Base-by-base conservation (phyloP, 2,797 vertebrate species). In the Eurystomus glaucurus region DNA sequence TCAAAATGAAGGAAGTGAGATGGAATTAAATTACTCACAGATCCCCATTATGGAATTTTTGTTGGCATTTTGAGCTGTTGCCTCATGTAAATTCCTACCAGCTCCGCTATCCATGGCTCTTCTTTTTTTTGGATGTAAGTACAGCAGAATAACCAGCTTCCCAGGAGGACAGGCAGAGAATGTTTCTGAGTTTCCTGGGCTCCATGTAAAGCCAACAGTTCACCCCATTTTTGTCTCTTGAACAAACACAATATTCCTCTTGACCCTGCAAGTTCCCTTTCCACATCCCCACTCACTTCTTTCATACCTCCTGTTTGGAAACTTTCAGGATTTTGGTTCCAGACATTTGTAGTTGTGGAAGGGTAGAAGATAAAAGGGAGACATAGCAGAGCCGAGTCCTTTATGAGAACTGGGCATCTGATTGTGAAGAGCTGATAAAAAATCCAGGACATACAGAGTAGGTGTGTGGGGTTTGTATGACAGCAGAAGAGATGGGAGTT, bases 331-430 rank as follows among this genome's bases (percentile, higher is more conserved):
- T 35, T 92, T 79, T 55, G 8, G 1, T 62, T 62, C 51, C 62
- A 19, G 7, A 8, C 37, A 7, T 0, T 4, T 7, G 8, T 74
- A 45, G 55, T 6, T 74, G 55, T 71, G 65, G 54, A 71, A 84
- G 33, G 11, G 14, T 20, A 45, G 58, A 37, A 57, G 16, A 64
- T 41, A 41, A 66, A 88, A 64, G 5, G 33, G 5, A 46, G 35
- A 2, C 35, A 31, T 64, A 16, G 22, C 21, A 58, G 41, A 83
- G 48, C 12, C 0, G 0, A 68, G 35, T 57, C 31, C 25, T 79
- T 54, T 45, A 3, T 39, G 65, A 75, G 46, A 70, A 11, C 10
- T 57, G 75, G 17, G 20, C 21, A 41, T 62, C 43, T 45, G 28
- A 19, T 48, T 54, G 14, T 52, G 25, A 12, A 51, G 70, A 58